Percentiles rank a stretch among this genome's conserved stretches.
phyloP scores from a whole-genome alignment of 2,797 vertebrate genomes.

The Emydoidea blandingii region DNA sequence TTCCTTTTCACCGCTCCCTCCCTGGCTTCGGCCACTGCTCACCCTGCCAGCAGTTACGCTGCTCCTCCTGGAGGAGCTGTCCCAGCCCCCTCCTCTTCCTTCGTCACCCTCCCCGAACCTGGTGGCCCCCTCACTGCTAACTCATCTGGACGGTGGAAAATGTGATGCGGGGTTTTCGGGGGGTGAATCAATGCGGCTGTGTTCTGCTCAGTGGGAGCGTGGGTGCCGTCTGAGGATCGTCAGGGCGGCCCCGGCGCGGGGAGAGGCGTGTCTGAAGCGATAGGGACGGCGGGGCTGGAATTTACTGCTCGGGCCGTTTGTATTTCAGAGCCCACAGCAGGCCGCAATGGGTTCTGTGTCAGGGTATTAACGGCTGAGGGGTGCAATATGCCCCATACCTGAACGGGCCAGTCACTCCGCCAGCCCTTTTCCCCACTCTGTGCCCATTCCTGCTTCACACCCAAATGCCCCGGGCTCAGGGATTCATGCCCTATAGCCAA shows the following conservation, averaged over 20 bases:
- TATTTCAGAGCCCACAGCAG: background rate
- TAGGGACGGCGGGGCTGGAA: background rate
- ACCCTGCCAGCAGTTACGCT: rapidly evolving
- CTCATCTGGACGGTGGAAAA: background rate
- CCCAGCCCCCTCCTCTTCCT: background rate
- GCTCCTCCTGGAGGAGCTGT: background rate
- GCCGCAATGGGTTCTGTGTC: background rate
- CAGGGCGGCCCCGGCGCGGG: background rate
- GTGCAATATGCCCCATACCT: background rate
- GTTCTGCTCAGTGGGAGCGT: slow-evolving; percentile 1
- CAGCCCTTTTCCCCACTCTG: background rate
- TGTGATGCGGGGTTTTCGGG: background rate
- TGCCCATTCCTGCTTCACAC: background rate
- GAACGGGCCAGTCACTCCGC: background rate
- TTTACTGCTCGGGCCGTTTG: background rate
- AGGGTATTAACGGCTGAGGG: background rate
- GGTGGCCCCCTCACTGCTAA: rapidly evolving
- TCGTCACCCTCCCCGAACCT: background rate
- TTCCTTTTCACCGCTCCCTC: background rate
- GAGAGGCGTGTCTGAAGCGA: background rate
- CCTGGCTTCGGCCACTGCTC: background rate
- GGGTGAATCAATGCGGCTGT: background rate
- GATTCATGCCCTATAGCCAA: background rate
- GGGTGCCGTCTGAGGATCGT: slow-evolving; percentile 12
- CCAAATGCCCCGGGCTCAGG: background rate